Evolutionary conservation across 1,140 invertebrate species (phyloP).

Genomic region (Heterodera carotae): DNA sequence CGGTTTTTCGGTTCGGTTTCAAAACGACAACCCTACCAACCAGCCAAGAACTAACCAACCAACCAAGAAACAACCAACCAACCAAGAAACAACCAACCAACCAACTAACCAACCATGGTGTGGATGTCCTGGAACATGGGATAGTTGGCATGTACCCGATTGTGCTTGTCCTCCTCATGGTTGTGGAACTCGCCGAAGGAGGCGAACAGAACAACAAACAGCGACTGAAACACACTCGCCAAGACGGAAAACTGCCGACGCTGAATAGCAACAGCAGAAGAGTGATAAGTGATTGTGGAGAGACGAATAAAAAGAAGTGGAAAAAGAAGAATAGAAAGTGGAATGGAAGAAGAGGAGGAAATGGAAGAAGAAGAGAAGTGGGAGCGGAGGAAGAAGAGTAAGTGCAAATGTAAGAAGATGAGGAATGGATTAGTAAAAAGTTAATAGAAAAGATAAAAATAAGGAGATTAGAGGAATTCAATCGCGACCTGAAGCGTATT

Average conservation of each 20-base stretch:
- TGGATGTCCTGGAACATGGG: conserved; percentile 64
- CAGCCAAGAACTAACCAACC: too few relatives aligned
- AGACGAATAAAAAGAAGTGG: not conserved
- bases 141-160: conserved; percentile 26
- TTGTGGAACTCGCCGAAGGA: conserved; percentile 51
- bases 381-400: not conserved
- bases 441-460: not conserved
- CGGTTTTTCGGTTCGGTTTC: too few relatives aligned
- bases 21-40: too few relatives aligned
- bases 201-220: conserved; percentile 53
- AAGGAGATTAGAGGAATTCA: not conserved
- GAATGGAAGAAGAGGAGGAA: not conserved
- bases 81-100: too few relatives aligned
- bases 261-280: conserved; percentile 38
- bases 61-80: too few relatives aligned
- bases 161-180: conserved; percentile 39
- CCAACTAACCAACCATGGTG: conserved; percentile 64
- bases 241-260: conserved; percentile 52
- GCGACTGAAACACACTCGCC: conserved; percentile 52
- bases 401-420: not conserved
- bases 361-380: not conserved
- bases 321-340: not conserved
- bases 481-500: not conserved
- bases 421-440: not conserved
- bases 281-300: conserved; percentile 22